Evolutionary conservation across 2,888 invertebrate genomes (phyloP).

Genomic region (Pterostichus madidus): DNA sequence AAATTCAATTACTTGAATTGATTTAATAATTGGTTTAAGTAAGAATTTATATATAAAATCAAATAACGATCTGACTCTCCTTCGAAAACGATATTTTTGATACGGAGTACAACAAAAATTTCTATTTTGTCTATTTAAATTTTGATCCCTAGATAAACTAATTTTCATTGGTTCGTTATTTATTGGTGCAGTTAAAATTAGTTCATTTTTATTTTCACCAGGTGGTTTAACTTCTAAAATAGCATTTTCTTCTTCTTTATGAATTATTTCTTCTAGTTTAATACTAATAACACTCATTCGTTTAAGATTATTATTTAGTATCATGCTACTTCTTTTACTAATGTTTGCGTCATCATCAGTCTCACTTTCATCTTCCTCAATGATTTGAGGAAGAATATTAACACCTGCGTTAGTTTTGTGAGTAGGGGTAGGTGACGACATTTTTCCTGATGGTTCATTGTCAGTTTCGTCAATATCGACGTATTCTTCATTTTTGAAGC

Average conservation of each 20-base stretch:
- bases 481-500: constrained; percentile 24
- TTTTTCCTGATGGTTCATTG: constrained; percentile 32
- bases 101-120: constrained; percentile 37
- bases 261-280: constrained; percentile 78
- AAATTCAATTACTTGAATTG: constrained; percentile 67
- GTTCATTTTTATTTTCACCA: constrained; percentile 6
- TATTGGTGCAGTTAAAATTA: not conserved
- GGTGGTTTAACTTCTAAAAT: constrained; percentile 14
- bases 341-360: constrained; percentile 69
- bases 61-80: constrained; percentile 16
- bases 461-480: constrained; percentile 35
- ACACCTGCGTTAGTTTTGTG: constrained; percentile 78
- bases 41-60: constrained; percentile 60
- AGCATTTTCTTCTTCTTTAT: constrained; percentile 77
- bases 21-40: constrained; percentile 67
- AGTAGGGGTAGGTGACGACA: constrained; percentile 70
- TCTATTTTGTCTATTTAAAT: constrained; percentile 34
- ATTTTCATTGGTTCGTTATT: not conserved
- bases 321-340: constrained; percentile 74
- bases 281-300: constrained; percentile 79
- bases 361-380: constrained; percentile 78
- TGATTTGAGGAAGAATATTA: constrained; percentile 79
- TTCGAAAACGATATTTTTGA: constrained; percentile 40
- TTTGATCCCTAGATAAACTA: constrained; percentile 32
- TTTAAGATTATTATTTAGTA: constrained; percentile 77